Base-by-base conservation (phyloP, 2,113 vertebrate species). In the Gopherus evgoodei region DNA sequence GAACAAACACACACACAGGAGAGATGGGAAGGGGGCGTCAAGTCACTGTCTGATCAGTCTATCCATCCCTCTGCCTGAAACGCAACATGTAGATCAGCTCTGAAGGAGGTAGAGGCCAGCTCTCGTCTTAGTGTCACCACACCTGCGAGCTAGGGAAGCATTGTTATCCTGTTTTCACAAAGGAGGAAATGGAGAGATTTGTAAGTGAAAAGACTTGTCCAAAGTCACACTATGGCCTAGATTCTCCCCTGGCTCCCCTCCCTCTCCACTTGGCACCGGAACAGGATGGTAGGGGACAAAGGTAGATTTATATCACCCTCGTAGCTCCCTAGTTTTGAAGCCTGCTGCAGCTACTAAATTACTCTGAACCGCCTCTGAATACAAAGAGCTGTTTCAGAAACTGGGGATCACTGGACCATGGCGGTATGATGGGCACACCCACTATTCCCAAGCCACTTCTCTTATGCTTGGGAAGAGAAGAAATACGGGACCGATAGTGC, bases 381-480 rank as follows among this genome's bases (percentile, higher is more conserved):
- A 62, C 14, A 62, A 35, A 16, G 14, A 29, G 6, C 14, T 62
- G 59, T 62, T 62, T 14, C 29, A 62, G 59, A 31, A 62, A 62
- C 29, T 62, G 59, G 59, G 59, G 29, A 31, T 62, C 59, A 62
- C 13, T 29, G 12, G 27, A 16, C 29, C 12, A 16, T 88, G 29
- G 27, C 22, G 11, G 3, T 14, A 24, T 50, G 4, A 87, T 27
- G 84, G 12, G 82, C 81, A 27, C 1, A 2, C 69, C 69, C 69
- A 42, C 35, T 42, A 38, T 75, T 42, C 59, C n/a, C 21, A 75
- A 75, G 13, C 3, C 47, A 87, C 57, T 59, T 27, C 13, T 13
- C 78, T 82, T 69, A 84, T 22, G 29, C 0, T 1, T 53, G 11
- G 27, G 2, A 86, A 1, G 4, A 3, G 2, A 1, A n/a, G 19